phyloP scores from a whole-genome alignment of 2,113 vertebrate species.

The Uria aalge region DNA sequence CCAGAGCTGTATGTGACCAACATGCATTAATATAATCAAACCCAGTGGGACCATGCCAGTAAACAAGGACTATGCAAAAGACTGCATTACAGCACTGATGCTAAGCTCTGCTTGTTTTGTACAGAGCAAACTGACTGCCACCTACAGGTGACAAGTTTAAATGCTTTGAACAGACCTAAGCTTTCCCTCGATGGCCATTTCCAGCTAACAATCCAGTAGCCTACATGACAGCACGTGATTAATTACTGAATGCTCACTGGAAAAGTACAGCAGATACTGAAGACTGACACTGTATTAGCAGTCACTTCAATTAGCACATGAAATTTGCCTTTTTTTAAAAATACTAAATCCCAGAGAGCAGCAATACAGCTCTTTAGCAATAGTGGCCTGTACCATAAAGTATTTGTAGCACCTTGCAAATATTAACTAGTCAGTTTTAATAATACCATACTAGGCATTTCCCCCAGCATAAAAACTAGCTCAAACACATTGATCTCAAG shows the following conservation, averaged over 20 bases:
- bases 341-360: neutral
- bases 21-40: accelerated
- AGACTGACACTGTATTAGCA: neutral
- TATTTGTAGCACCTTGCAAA: neutral
- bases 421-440: neutral
- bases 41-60: neutral
- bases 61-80: neutral
- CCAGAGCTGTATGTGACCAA: neutral
- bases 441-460: neutral
- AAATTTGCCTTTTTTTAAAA: neutral
- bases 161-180: neutral
- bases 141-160: neutral
- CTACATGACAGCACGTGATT: neutral
- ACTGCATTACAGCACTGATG: neutral
- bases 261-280: neutral
- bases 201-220: neutral
- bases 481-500: neutral
- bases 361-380: neutral
- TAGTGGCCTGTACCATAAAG: neutral
- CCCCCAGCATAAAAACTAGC: neutral
- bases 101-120: neutral
- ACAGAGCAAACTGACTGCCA: neutral
- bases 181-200: neutral
- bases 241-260: neutral
- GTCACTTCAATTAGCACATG: neutral